Evolutionary conservation across 2,888 invertebrate genomes (phyloP).

Genomic region (Laspeyria flexula): DNA sequence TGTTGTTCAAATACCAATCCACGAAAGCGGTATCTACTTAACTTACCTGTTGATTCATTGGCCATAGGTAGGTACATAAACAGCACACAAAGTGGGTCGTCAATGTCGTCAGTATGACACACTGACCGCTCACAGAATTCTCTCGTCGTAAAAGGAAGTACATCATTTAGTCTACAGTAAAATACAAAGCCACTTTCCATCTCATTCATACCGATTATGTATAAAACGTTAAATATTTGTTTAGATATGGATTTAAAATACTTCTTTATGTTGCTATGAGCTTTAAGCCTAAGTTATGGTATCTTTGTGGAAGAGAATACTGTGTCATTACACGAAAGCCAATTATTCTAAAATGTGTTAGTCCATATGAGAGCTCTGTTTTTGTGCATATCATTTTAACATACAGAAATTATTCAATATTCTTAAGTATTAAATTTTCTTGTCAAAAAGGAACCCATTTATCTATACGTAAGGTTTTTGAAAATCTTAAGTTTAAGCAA

Average conservation of each 20-base stretch:
- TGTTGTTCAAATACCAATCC: not conserved
- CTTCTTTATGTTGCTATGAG: not conserved
- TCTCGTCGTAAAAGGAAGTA: slow-evolving; percentile 33
- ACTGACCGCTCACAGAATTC: slow-evolving; percentile 40
- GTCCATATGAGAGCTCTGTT: too few species aligned
- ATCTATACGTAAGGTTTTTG: too few species aligned
- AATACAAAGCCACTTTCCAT: slow-evolving; percentile 36
- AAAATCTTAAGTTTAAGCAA: too few species aligned
- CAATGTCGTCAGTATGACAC: slow-evolving; percentile 36
- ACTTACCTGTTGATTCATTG: not conserved
- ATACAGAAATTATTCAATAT: too few species aligned
- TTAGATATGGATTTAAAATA: not conserved
- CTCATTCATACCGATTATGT: slow-evolving; percentile 14
- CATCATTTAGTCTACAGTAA: slow-evolving; percentile 18
- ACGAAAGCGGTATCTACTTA: not conserved
- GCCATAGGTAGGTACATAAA: not conserved
- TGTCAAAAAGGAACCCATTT: too few species aligned
- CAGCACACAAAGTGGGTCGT: slow-evolving; percentile 11
- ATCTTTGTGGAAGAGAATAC: too few species aligned
- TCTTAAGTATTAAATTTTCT: too few species aligned
- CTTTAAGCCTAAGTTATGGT: not conserved
- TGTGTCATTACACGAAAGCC: too few species aligned
- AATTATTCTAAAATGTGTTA: too few species aligned
- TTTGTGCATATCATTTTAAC: too few species aligned
- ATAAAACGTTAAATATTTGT: slow-evolving; percentile 1